phyloP scores from a whole-genome alignment of 2,113 vertebrate genomes.

The Polypterus bichir region DNA sequence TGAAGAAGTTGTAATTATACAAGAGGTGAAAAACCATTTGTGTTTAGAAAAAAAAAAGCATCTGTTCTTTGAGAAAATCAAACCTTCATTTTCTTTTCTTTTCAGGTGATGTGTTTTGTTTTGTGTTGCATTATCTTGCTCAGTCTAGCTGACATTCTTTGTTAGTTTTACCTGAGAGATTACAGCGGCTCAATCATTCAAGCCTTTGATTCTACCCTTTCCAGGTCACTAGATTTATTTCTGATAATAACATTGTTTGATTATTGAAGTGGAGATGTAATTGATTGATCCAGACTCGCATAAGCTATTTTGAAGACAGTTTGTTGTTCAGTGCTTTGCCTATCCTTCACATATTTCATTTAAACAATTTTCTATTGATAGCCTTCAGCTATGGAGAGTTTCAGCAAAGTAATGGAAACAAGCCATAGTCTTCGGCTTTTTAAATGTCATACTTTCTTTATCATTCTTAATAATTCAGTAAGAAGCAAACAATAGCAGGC shows the following conservation, averaged over 20 bases:
- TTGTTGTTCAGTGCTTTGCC: too few species aligned
- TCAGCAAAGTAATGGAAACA: too few species aligned
- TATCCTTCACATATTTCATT: too few species aligned
- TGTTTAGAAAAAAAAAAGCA: neutral
- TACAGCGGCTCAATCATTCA: conserved; percentile 40
- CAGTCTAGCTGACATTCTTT: conserved; percentile 52
- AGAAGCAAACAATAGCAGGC: too few species aligned
- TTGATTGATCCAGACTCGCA: conserved; percentile 52
- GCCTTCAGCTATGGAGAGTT: too few species aligned
- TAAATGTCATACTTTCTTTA: too few species aligned
- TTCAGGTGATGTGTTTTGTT: neutral
- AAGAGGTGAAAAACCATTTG: neutral
- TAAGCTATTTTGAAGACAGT: neutral
- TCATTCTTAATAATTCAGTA: too few species aligned
- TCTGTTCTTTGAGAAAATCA: neutral
- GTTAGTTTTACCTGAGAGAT: conserved; percentile 56
- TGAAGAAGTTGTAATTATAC: neutral
- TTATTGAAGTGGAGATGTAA: conserved; percentile 62
- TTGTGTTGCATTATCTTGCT: conserved; percentile 21
- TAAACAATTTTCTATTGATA: too few species aligned
- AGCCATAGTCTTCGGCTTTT: too few species aligned
- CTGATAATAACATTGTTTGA: conserved; percentile 59
- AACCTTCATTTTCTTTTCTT: neutral
- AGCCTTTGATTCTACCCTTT: conserved; percentile 61
- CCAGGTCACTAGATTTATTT: conserved; percentile 67